phyloP scores from a whole-genome alignment of 23 tunicate species.

The Trididemnum nubilum region DNA sequence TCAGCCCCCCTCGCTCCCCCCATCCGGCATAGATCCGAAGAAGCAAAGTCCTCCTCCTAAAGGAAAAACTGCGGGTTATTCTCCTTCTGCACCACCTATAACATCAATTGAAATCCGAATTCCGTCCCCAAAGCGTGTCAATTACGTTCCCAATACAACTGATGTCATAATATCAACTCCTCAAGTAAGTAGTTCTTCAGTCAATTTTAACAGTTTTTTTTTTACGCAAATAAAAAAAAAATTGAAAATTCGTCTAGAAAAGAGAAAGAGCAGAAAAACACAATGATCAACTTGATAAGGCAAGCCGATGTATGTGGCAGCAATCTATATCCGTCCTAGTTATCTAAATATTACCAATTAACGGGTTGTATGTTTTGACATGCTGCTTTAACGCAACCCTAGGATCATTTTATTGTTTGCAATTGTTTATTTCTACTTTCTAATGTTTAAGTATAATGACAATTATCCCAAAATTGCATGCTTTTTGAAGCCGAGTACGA shows the following conservation, averaged over 20 bases:
- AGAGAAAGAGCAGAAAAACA: too few relatives aligned
- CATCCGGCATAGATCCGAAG: background rate
- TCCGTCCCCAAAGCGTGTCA: constrained; percentile 58
- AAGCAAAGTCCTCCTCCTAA: background rate
- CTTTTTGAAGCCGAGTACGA: too few relatives aligned
- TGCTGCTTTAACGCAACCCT: too few relatives aligned
- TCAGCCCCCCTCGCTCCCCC: background rate
- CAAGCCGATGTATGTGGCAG: too few relatives aligned
- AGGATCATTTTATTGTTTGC: too few relatives aligned
- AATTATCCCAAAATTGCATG: too few relatives aligned
- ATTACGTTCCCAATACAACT: constrained; percentile 36
- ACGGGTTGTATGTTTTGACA: too few relatives aligned
- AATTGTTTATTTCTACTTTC: too few relatives aligned
- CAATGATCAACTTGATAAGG: too few relatives aligned
- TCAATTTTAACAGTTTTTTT: background rate
- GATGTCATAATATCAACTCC: constrained; percentile 74
- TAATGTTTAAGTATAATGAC: too few relatives aligned
- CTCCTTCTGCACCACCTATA: background rate
- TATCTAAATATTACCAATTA: too few relatives aligned
- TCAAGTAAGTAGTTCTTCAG: constrained; percentile 1
- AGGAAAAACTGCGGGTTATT: background rate
- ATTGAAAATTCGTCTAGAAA: background rate
- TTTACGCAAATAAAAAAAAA: background rate
- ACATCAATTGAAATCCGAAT: constrained; percentile 33
- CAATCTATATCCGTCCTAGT: too few relatives aligned